A percentile compares a stretch with the other conserved stretches of the same genome.
phyloP scores from a whole-genome alignment of 2,113 vertebrate species.

The Cichladusa arquata region DNA sequence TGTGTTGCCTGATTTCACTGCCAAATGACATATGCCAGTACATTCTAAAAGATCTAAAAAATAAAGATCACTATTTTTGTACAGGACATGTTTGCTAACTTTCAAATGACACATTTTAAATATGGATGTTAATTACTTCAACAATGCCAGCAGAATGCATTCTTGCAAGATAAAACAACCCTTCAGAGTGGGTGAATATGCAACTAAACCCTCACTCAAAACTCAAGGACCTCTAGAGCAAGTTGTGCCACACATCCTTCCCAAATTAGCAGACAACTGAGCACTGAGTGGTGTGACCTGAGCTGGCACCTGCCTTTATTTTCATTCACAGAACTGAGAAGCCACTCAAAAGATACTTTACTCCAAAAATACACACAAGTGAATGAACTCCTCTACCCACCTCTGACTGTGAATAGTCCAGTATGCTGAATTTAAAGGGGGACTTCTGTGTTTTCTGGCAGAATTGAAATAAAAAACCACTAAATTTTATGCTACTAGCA shows the following conservation, averaged over 20 bases:
- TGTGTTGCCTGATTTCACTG: background rate
- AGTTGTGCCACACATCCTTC: fast-evolving
- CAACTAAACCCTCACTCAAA: background rate
- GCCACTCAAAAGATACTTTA: background rate
- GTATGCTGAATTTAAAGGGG: background rate
- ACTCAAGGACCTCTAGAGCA: background rate
- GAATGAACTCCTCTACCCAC: background rate
- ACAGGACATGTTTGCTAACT: background rate
- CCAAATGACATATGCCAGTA: background rate
- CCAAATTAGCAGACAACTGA: background rate
- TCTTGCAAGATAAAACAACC: background rate
- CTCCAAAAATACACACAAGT: background rate
- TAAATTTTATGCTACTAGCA: background rate
- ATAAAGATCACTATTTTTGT: background rate
- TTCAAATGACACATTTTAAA: background rate
- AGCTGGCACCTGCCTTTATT: background rate
- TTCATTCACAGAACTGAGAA: background rate
- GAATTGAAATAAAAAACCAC: background rate
- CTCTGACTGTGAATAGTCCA: background rate
- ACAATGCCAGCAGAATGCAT: background rate
- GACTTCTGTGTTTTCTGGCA: background rate
- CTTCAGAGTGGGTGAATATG: background rate
- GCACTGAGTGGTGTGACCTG: background rate
- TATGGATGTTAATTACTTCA: background rate
- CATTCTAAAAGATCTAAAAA: background rate